Evolutionary conservation across 2,888 invertebrate species (phyloP), one percentile per base, ranked within the genome.

Genomic region (Parasteatoda lunata): DNA sequence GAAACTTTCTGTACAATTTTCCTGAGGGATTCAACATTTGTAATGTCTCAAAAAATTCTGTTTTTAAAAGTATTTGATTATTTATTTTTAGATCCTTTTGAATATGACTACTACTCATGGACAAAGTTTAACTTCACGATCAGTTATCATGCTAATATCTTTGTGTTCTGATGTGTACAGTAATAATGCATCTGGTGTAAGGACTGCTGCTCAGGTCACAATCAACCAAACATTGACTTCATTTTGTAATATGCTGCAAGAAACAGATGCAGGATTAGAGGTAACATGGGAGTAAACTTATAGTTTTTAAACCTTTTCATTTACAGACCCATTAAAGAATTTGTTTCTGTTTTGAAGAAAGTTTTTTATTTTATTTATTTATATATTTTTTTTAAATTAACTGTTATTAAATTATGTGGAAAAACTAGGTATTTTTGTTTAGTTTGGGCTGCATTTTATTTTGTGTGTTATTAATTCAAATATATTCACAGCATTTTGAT

Each of bases 101-200:
- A 96, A 97, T 90, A 94, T 98, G 93, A 96, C 97, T 0, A 95
- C 97, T 90, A 96, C 96, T 0, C 95, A 96, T 5, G 95, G 96
- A 11, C 97, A 97, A 93, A 97, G 97, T 47, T 94, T 97, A 91
- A 97, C 97, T 92, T 97, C 97, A 0, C 94, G 96, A 3, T 93
- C 97, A 83, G 96, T 97, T 88, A 96, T 97, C 91, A 95, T 96
- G 92, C 95, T 97, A 88, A 94, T 97, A 83, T 96, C 96, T 64
- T 94, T 97, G 83, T 96, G 96, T 91, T 95, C 95, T 49, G 97
- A 97, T 91, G 96, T 96, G 49, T 95, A 95, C 92, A 96, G 96
- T 89, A 94, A 94, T 89, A 96, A 95, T 5, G 95, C 96, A 73
- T 94, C 96, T 88, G 96, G 95, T 75, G 95, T 96, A 3, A 94